A percentile compares a stretch with the other conserved stretches of the same genome.
Conservation (phyloP, 2,113 vertebrate genomes). For the Noturus placidus region DNA sequence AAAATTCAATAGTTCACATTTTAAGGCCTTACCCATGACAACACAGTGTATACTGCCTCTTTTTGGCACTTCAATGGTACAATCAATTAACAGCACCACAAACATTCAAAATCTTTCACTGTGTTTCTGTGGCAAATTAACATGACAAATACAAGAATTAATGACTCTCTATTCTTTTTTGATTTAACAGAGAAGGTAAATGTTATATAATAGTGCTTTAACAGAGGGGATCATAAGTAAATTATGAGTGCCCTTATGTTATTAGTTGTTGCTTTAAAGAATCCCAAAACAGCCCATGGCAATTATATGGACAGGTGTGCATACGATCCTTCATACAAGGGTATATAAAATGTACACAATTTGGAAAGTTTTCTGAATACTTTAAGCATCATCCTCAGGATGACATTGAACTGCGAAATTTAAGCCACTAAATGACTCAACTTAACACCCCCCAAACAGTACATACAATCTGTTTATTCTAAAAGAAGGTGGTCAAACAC, state of each 20-base stretch:
- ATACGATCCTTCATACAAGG: background rate
- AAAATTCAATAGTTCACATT: slow-evolving; percentile 16
- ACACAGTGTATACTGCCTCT: slow-evolving; percentile 30
- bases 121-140: slow-evolving; percentile 15
- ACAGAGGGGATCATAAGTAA: background rate
- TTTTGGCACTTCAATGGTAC: slow-evolving; percentile 30
- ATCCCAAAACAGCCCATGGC: background rate
- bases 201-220: slow-evolving; percentile 14
- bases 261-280: slow-evolving; percentile 5
- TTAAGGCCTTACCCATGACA: slow-evolving; percentile 19
- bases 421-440: background rate
- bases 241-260: no score
- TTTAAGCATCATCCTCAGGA: background rate
- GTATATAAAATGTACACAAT: slow-evolving; percentile 10
- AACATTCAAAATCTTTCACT: slow-evolving; percentile 18
- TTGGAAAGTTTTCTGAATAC: background rate
- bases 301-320: background rate
- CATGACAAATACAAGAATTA: background rate
- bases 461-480: background rate
- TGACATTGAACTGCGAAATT: slow-evolving; percentile 2
- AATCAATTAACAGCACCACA: slow-evolving; percentile 20
- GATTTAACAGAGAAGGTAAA: background rate
- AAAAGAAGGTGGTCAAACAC: background rate
- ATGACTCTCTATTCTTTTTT: background rate
- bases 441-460: background rate